These are phyloP conservation scores for Drosophila borborema DNA, from an alignment of 2,888 invertebrate species.

Conservation along the genomic window DNA sequence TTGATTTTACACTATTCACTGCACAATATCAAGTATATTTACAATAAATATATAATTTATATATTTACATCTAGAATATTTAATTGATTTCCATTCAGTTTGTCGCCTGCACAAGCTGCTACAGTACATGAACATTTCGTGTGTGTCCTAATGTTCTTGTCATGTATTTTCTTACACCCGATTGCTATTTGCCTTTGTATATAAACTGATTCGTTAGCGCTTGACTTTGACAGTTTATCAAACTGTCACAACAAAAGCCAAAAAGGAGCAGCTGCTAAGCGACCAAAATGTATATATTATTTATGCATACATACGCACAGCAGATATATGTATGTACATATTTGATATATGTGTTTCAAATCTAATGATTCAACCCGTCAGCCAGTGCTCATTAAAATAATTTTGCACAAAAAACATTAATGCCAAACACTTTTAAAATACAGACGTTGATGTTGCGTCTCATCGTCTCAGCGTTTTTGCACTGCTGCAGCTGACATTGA, in stretches of 20 bases:
- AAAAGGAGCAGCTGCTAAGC: slow-evolving; percentile 56
- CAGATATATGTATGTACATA: background rate
- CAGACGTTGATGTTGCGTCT: slow-evolving; percentile 52
- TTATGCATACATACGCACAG: background rate
- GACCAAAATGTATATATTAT: slow-evolving; percentile 28
- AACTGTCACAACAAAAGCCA: slow-evolving; percentile 57
- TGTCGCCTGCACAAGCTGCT: slow-evolving; percentile 24
- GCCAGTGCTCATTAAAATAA: slow-evolving; percentile 72
- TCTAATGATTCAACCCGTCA: slow-evolving; percentile 2
- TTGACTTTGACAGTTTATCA: slow-evolving; percentile 67
- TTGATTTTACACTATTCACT: no score
- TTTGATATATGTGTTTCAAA: background rate
- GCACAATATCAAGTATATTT: no score
- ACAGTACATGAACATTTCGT: slow-evolving; percentile 1
- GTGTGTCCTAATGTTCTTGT: slow-evolving; percentile 20
- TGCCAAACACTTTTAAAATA: slow-evolving; percentile 66
- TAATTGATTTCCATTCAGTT: background rate
- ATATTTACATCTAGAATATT: background rate
- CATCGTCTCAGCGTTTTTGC: slow-evolving; percentile 54
- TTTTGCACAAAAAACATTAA: slow-evolving; percentile 77
- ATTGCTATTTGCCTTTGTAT: slow-evolving; percentile 29
- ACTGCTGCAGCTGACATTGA: slow-evolving; percentile 73
- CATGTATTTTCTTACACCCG: slow-evolving; percentile 14
- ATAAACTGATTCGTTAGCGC: slow-evolving; percentile 33
- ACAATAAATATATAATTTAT: background rate